Conservation (phyloP, 2,888 invertebrate species). For the Cacoxenus indagator region DNA sequence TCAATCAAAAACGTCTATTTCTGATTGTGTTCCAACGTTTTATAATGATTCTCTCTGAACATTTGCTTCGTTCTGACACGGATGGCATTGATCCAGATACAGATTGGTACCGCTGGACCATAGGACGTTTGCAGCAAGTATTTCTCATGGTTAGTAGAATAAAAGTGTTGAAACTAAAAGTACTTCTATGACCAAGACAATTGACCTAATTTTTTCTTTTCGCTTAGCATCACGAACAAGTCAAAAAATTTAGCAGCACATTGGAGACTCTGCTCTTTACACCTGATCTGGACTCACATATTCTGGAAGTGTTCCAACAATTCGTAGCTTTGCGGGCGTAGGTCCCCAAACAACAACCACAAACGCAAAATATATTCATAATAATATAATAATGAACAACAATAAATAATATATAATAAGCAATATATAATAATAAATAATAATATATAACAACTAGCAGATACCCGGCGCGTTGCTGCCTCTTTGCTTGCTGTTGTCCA, state of each 20-base stretch:
- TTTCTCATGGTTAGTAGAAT: conserved; percentile 89
- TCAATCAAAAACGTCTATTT: conserved; percentile 96
- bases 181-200: background rate
- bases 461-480: no score
- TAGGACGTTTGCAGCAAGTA: conserved; percentile 94
- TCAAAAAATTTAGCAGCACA: conserved; percentile 95
- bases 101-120: conserved; percentile 96
- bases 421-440: no score
- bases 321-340: conserved; percentile 84
- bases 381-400: no score
- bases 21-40: conserved; percentile 98
- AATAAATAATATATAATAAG: no score
- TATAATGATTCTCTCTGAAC: conserved; percentile 97
- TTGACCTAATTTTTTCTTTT: background rate
- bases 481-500: no score
- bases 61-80: conserved; percentile 92
- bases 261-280: conserved; percentile 96
- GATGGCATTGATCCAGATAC: conserved; percentile 94
- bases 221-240: conserved; percentile 98
- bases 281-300: conserved; percentile 94
- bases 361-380: no score
- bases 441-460: no score
- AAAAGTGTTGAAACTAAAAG: no score
- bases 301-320: conserved; percentile 96
- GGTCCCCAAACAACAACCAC: conserved; percentile 5